Base-by-base conservation (phyloP, 2,797 vertebrate species). In the Cygnus olor region DNA sequence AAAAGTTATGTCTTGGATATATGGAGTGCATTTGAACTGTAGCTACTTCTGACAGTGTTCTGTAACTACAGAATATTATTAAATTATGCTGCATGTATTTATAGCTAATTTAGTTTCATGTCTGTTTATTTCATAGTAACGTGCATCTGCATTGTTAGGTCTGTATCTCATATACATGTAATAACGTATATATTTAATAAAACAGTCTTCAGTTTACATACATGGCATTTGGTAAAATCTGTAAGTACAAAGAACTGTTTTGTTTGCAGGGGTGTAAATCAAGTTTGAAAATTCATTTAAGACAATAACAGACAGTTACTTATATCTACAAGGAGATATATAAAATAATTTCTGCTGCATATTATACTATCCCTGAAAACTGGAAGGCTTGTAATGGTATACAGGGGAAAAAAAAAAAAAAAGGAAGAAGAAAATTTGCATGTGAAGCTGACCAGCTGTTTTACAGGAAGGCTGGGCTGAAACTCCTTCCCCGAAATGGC, bases 371-470 rank as follows among this genome's bases (percentile, higher is more conserved):
- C 65, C 49, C 27, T 76, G n/a, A 10, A 10, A 36, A 16, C 24
- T 53, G 34, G 32, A 45, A 63, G 36, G 5, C 15, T 73, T 70
- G 7, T 19, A 24, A 4, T 24, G 9, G 9, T 22, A 2, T 10
- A 27, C 11, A 32, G 32, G 6, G 1, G 13, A 6, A 8, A 11
- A 20, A 7, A 9, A 7, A 9, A 18, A 7, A 8, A 13, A 6
- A 7, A 2, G 0, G 1, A 25, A 0, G 21, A 6, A 63, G 21
- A 36, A n/a, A 16, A 28, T 21, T 54, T 72, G 6, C 28, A 27
- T 80, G 40, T 49, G 25, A 6, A 20, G 58, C 57, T 58, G 38
- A 18, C 17, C 6, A 2, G 32, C 42, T 64, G 10, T 51, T 13
- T 10, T 11, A 6, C 24, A 47, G 17, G 6, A 2, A 25, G 22